phyloP scores from a whole-genome alignment of 2,797 vertebrate species.

The Echiichthys vipera region DNA sequence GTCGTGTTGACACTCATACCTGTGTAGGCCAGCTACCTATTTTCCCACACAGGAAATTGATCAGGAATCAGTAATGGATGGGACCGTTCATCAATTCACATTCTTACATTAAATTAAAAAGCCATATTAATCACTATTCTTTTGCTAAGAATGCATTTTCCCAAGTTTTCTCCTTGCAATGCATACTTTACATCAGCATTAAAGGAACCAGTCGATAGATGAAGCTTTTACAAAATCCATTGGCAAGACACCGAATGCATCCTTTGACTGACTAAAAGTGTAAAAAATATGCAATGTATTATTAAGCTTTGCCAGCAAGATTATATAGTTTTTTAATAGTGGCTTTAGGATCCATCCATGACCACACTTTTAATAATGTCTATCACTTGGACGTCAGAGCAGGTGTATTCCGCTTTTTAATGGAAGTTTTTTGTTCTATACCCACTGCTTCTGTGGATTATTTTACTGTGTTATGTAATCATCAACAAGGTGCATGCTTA shows the following conservation, averaged over 20 bases:
- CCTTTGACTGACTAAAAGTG: conserved; percentile 6
- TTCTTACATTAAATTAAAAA: too few species aligned
- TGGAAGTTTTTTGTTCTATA: background rate
- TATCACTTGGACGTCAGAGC: conserved; percentile 26
- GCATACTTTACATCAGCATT: conserved; percentile 8
- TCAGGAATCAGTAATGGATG: too few species aligned
- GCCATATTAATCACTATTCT: too few species aligned
- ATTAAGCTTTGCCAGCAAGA: conserved; percentile 12
- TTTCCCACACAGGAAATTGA: too few species aligned
- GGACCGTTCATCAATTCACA: too few species aligned
- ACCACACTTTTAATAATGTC: conserved; percentile 22
- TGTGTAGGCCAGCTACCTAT: too few species aligned
- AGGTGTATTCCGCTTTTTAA: conserved; percentile 31
- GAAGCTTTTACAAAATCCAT: conserved; percentile 16
- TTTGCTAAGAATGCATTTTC: background rate
- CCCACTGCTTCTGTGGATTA: background rate
- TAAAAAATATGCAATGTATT: background rate
- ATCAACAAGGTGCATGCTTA: conserved; percentile 10
- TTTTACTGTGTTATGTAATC: conserved; percentile 20
- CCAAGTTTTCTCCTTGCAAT: background rate
- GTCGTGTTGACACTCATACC: too few species aligned
- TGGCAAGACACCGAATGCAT: conserved; percentile 24
- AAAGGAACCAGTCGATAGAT: conserved; percentile 25
- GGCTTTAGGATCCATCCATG: conserved; percentile 11
- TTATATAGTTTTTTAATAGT: conserved; percentile 17